Evolutionary conservation across 2,888 invertebrate genomes (phyloP).

Genomic region (Anorthoa munda): DNA sequence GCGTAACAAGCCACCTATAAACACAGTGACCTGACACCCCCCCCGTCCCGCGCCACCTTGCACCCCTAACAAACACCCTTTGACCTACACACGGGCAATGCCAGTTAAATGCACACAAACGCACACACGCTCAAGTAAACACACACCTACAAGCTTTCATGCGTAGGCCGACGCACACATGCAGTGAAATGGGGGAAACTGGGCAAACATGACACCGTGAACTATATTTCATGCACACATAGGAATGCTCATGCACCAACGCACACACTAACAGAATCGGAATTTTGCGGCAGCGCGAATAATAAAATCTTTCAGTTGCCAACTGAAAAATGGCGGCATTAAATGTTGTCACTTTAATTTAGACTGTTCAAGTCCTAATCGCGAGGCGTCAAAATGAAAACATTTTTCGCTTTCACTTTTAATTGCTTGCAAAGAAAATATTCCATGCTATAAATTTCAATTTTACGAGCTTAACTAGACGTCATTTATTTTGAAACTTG

Average conservation of each 20-base stretch:
- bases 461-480: slow-evolving; percentile 48
- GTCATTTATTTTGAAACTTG: slow-evolving; percentile 45
- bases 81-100: slow-evolving; percentile 73
- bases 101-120: slow-evolving; percentile 66
- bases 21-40: slow-evolving; percentile 85
- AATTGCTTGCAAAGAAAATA: slow-evolving; percentile 60
- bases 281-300: slow-evolving; percentile 62
- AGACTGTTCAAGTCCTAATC: slow-evolving; percentile 46
- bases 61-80: slow-evolving; percentile 70
- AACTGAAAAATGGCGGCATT: slow-evolving; percentile 61
- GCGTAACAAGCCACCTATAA: slow-evolving; percentile 81
- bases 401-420: slow-evolving; percentile 58
- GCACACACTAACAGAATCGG: slow-evolving; percentile 51
- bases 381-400: slow-evolving; percentile 55
- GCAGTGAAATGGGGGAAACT: slow-evolving; percentile 68
- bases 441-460: slow-evolving; percentile 45
- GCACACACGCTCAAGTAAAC: slow-evolving; percentile 51
- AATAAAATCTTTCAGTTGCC: slow-evolving; percentile 68
- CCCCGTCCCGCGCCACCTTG: slow-evolving; percentile 60
- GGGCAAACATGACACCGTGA: slow-evolving; percentile 72
- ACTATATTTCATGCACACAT: slow-evolving; percentile 71
- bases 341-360: slow-evolving; percentile 64
- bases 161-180: slow-evolving; percentile 63
- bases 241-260: slow-evolving; percentile 51
- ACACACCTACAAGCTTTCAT: slow-evolving; percentile 51